These are phyloP conservation scores for Solea solea DNA, from an alignment of 2,113 vertebrate species.

Conservation along the genomic window DNA sequence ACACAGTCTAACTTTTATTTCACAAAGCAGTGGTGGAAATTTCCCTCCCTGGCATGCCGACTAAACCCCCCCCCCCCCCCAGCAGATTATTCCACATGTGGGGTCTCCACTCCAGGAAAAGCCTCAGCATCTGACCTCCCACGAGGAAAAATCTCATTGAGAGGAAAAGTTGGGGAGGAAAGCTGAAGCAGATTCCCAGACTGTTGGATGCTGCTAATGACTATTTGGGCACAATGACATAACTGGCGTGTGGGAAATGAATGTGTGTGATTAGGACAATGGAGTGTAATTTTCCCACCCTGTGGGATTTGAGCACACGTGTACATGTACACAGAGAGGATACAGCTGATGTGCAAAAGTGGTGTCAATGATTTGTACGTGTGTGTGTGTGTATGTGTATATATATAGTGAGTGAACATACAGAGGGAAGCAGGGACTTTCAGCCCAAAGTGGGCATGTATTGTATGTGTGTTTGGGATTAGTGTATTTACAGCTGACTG, in stretches of 20 bases:
- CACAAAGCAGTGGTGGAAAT: constrained; percentile 29
- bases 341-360: background rate
- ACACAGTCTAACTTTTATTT: background rate
- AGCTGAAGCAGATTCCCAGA: constrained; percentile 32
- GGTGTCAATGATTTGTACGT: background rate
- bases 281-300: constrained; percentile 42
- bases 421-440: background rate
- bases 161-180: constrained; percentile 20
- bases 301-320: constrained; percentile 11
- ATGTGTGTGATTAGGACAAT: constrained; percentile 37
- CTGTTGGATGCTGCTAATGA: constrained; percentile 67
- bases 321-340: constrained; percentile 39
- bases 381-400: background rate
- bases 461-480: background rate
- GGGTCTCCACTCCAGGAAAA: constrained; percentile 44
- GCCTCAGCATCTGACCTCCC: constrained; percentile 52
- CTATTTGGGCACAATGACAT: constrained; percentile 70
- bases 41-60: constrained; percentile 36
- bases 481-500: constrained; percentile 22
- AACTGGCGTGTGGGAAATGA: constrained; percentile 49
- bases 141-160: constrained; percentile 49
- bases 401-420: background rate
- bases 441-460: background rate
- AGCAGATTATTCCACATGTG: constrained; percentile 64
- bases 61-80: constrained; percentile 30